A percentile compares a stretch with the other conserved stretches of the same genome.
Evolutionary conservation across 2,113 vertebrate species (phyloP).

Genomic region (Calyptomena viridis): DNA sequence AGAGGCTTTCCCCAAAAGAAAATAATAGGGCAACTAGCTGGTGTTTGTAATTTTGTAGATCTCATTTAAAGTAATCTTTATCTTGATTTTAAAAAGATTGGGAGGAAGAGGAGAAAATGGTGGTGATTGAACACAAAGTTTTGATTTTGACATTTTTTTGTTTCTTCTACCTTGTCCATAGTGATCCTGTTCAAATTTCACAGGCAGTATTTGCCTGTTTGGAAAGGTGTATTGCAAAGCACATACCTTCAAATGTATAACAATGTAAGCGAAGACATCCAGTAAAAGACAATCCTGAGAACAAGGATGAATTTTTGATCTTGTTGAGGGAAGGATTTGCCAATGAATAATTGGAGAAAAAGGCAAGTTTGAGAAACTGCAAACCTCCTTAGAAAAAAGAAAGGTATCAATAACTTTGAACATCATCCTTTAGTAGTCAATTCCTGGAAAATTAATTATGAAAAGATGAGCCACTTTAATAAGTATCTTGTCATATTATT

Average conservation of each 20-base stretch:
- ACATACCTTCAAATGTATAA: background rate
- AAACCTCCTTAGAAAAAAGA: background rate
- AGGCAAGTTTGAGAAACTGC: background rate
- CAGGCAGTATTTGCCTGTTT: background rate
- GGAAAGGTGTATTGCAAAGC: background rate
- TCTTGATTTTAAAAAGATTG: background rate
- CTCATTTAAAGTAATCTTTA: background rate
- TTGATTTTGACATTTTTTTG: background rate
- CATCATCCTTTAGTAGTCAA: background rate
- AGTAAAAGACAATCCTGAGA: background rate
- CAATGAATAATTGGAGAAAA: background rate
- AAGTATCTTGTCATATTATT: background rate
- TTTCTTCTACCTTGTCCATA: background rate
- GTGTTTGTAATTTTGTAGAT: background rate
- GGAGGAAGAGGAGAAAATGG: background rate
- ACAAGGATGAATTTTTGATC: background rate
- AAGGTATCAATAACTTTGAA: background rate
- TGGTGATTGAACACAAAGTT: background rate
- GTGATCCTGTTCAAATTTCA: background rate
- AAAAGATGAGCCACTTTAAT: background rate
- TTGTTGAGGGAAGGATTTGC: background rate
- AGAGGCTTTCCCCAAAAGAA: background rate
- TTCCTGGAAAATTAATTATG: background rate
- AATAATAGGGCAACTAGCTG: background rate
- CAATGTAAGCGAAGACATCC: background rate